These are phyloP conservation scores for Anarhynchus alexandrinus DNA, from an alignment of 2,113 vertebrate genomes.

Conservation along the genomic window DNA sequence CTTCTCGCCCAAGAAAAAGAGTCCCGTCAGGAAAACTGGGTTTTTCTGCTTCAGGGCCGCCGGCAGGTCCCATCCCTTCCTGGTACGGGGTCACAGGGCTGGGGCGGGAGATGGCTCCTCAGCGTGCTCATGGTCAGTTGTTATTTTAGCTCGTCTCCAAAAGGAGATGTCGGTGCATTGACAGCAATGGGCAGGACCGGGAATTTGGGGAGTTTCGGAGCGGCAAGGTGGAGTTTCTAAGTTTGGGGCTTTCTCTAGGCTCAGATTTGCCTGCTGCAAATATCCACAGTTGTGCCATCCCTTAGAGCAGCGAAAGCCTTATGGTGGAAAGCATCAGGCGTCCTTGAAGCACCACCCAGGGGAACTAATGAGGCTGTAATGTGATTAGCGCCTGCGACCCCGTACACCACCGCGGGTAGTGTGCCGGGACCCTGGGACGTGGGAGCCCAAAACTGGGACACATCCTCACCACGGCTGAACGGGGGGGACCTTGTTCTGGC, in stretches of 20 bases:
- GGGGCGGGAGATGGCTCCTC: not conserved
- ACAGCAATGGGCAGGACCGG: not conserved
- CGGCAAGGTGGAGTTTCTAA: not conserved
- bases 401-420: accelerated
- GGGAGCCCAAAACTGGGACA: not conserved
- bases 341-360: not conserved
- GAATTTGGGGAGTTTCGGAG: not conserved
- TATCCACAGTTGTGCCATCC: accelerated
- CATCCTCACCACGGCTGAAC: not conserved
- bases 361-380: not conserved
- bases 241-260: not conserved
- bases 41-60: accelerated
- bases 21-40: accelerated
- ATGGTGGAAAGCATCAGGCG: not conserved
- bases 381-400: not conserved
- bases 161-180: not conserved
- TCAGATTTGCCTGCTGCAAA: not conserved
- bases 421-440: accelerated
- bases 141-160: not conserved
- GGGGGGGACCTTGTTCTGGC: accelerated
- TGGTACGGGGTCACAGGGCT: not conserved
- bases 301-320: not conserved
- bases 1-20: not conserved
- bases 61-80: not conserved
- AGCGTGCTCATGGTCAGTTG: not conserved